phyloP scores from a whole-genome alignment of 2,113 vertebrate species.

The Dipodomys merriami region DNA sequence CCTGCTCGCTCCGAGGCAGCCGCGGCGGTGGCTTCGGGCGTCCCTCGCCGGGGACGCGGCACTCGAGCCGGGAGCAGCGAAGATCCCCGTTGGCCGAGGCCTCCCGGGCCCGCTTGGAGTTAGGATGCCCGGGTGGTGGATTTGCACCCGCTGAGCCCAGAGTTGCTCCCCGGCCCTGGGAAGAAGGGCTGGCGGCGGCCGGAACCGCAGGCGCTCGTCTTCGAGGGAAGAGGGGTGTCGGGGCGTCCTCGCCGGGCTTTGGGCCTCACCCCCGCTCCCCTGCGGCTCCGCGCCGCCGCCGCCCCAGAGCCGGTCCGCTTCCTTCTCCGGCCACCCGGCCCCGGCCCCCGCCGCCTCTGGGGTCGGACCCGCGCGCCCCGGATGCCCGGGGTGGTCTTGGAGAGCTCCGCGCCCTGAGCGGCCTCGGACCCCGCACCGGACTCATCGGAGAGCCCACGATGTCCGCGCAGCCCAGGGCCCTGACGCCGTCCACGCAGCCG shows the following conservation, averaged over 20 bases:
- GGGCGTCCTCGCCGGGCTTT: conserved; percentile 58
- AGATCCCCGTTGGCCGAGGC: conserved; percentile 48
- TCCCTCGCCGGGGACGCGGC: conserved; percentile 39
- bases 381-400: conserved; percentile 65
- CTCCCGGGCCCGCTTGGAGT: conserved; percentile 57
- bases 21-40: conserved; percentile 16
- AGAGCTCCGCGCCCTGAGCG: conserved; percentile 58
- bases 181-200: conserved; percentile 62
- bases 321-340: conserved; percentile 18
- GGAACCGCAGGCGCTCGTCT: conserved; percentile 74
- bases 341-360: not conserved
- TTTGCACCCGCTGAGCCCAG: conserved; percentile 65
- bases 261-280: conserved; percentile 48
- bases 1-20: conserved; percentile 47
- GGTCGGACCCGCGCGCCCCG: conserved; percentile 15
- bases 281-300: conserved; percentile 55
- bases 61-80: conserved; percentile 38
- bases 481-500: conserved; percentile 69
- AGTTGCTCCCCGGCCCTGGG: conserved; percentile 68
- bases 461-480: conserved; percentile 62
- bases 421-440: conserved; percentile 51
- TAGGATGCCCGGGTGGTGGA: conserved; percentile 57
- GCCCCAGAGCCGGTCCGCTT: conserved; percentile 38
- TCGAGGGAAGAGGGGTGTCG: conserved; percentile 68
- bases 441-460: conserved; percentile 65